Evolutionary conservation across 2,113 vertebrate species (phyloP).

Genomic region (Nothobranchius kuhntae): DNA sequence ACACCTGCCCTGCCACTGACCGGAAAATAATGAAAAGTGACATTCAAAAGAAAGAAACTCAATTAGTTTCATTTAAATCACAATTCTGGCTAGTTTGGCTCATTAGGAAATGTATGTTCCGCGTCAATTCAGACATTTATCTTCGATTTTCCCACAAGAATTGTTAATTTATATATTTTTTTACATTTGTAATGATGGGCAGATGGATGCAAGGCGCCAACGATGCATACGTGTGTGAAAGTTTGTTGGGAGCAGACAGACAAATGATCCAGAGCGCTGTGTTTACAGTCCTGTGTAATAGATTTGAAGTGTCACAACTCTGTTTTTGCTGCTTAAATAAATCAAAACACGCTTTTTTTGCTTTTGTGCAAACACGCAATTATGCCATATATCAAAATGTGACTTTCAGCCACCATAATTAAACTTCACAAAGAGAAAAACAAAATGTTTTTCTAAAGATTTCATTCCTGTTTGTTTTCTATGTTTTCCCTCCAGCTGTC

Average conservation of each 20-base stretch:
- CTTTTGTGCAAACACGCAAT: slow-evolving; percentile 7
- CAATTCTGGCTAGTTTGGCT: not conserved
- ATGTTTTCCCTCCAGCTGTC: not conserved
- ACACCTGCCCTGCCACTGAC: slow-evolving; percentile 52
- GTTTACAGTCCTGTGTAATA: not conserved
- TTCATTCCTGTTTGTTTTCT: slow-evolving; percentile 7
- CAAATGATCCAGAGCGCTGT: not conserved
- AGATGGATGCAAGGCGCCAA: too few relatives aligned
- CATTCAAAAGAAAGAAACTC: slow-evolving; percentile 14
- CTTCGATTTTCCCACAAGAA: too few relatives aligned
- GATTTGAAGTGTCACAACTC: not conserved
- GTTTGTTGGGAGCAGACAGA: too few relatives aligned
- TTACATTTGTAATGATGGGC: too few relatives aligned
- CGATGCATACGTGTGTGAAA: too few relatives aligned
- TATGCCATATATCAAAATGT: slow-evolving; percentile 11
- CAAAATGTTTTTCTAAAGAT: slow-evolving; percentile 24
- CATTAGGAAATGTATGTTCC: not conserved
- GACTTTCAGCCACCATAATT: slow-evolving; percentile 10
- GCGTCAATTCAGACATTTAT: not conserved
- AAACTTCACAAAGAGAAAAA: slow-evolving; percentile 19
- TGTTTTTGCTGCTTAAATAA: not conserved
- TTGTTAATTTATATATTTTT: too few relatives aligned
- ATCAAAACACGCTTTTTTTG: not conserved
- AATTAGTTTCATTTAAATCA: slow-evolving; percentile 9
- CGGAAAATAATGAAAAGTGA: not conserved